Percentiles rank a stretch among this genome's conserved stretches.
Conservation (phyloP, 1,140 invertebrate genomes). For the Cepaea nemoralis region DNA sequence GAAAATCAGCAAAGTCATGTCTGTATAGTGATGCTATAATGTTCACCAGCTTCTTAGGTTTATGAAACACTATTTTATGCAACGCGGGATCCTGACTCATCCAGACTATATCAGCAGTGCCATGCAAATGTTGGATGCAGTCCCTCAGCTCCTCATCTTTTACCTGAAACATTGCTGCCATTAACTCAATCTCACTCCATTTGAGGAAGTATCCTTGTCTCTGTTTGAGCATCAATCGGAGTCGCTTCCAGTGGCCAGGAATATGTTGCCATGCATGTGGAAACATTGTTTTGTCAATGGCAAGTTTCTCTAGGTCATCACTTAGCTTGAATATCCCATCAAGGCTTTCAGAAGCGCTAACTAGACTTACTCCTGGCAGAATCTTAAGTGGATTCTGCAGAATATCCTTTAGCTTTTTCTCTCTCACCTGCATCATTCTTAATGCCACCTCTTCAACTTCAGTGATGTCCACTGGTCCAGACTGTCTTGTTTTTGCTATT, state of each 20-base stretch:
- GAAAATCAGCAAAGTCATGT: conserved; percentile 62
- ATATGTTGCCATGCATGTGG: conserved; percentile 62
- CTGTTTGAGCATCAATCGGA: conserved; percentile 58
- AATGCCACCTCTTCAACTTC: conserved; percentile 39
- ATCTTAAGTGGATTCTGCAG: conserved; percentile 54
- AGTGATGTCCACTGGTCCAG: conserved; percentile 28
- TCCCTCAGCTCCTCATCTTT: conserved; percentile 56
- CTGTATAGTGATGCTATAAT: conserved; percentile 61
- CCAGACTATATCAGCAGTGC: conserved; percentile 69
- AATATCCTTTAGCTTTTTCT: conserved; percentile 55
- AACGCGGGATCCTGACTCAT: conserved; percentile 53
- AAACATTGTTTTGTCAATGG: conserved; percentile 64
- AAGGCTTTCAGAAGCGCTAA: conserved; percentile 60
- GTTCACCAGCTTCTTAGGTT: conserved; percentile 59
- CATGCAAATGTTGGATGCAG: conserved; percentile 63
- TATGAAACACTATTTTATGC: conserved; percentile 64
- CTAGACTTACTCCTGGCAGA: conserved; percentile 53
- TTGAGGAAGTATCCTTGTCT: conserved; percentile 52
- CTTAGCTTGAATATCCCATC: conserved; percentile 59
- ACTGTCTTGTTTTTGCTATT: conserved; percentile 41
- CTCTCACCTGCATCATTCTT: conserved; percentile 51
- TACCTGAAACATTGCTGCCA: conserved; percentile 52
- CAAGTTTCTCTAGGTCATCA: conserved; percentile 65
- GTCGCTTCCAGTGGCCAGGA: conserved; percentile 60
- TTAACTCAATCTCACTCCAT: conserved; percentile 56